Evolutionary conservation across 2,113 vertebrate species (phyloP), one percentile per base, ranked within the genome.

Genomic region (Antechinus flavipes): DNA sequence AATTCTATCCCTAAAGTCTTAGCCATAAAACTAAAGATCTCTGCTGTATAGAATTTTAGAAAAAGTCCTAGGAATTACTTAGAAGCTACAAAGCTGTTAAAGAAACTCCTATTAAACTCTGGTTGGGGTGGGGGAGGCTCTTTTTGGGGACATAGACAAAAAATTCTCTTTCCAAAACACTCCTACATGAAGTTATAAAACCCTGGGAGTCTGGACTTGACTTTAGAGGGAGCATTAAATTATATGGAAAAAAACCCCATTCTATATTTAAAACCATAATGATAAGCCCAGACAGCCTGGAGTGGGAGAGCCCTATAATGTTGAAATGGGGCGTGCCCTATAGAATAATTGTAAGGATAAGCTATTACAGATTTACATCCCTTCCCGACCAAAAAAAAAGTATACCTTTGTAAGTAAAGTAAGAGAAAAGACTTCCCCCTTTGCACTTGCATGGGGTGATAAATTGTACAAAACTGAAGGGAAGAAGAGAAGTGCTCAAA

Each of bases 351-450:
- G n/a, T 53, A 76, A 54, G 89, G 89, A 76, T 23, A 93, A 54
- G 27, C 92, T 94, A 53, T 27, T 46, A 76, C 3, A 16, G 89
- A 30, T 90, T 56, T 22, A 4, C n/a, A 4, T 56, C 56, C 90
- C 90, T 54, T 27, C 14, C 90, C 46, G 52, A 92, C 56, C 92
- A 58, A 58, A 95, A 94, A 5, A 49, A 7, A 49, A 49, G 50
- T 11, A 52, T 52, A 52, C 50, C 50, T 52, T 52, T 84, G 2
- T n/a, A 84, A 84, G 19, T 5, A 47, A 68, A 16, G 47, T n/a
- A 54, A 68, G 90, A 93, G 94, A 53, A 89, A 94, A 42, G 53
- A 22, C 68, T 95, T 95, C 91, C 89, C 89, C 90, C 56, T 90
- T n/a, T 0, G 0, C 7, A 47, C 27, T 91, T 91, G 30, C 54